These are phyloP conservation scores for Mola mola DNA, from an alignment of 2,113 vertebrate genomes.

Conservation along the genomic window DNA sequence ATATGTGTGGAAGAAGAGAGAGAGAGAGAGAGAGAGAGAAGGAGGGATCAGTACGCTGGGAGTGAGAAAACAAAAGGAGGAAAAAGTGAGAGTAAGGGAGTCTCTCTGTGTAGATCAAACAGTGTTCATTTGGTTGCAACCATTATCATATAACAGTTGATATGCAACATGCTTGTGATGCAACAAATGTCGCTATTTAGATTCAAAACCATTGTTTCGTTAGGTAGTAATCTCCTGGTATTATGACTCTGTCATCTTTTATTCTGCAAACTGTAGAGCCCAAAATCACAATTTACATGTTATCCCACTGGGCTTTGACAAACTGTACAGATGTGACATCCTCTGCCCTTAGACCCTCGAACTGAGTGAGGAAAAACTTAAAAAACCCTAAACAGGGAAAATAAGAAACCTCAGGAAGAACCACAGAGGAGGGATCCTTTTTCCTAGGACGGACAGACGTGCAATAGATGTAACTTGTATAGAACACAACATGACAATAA, in stretches of 20 bases:
- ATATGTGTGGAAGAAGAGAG: conserved; percentile 19
- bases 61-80: conserved; percentile 41
- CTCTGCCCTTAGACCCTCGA: too few species aligned
- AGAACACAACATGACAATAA: too few species aligned
- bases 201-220: conserved; percentile 71
- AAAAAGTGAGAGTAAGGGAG: conserved; percentile 42
- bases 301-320: too few species aligned
- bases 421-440: too few species aligned
- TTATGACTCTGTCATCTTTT: conserved; percentile 73
- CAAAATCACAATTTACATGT: too few species aligned
- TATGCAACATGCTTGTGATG: conserved; percentile 54
- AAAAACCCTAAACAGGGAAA: too few species aligned
- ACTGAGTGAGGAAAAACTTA: too few species aligned
- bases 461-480: too few species aligned
- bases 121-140: conserved; percentile 56
- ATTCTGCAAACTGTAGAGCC: conserved; percentile 68
- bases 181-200: conserved; percentile 53
- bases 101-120: conserved; percentile 51
- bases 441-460: too few species aligned
- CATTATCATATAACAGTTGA: conserved; percentile 59
- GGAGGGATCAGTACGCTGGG: not conserved
- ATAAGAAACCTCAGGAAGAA: too few species aligned
- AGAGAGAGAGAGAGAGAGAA: conserved; percentile 11
- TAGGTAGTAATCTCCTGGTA: conserved; percentile 68
- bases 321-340: too few species aligned